A percentile compares a stretch with the other conserved stretches of the same genome.
These are phyloP conservation scores for Columba livia DNA, from an alignment of 2,113 vertebrate species.

Conservation along the genomic window DNA sequence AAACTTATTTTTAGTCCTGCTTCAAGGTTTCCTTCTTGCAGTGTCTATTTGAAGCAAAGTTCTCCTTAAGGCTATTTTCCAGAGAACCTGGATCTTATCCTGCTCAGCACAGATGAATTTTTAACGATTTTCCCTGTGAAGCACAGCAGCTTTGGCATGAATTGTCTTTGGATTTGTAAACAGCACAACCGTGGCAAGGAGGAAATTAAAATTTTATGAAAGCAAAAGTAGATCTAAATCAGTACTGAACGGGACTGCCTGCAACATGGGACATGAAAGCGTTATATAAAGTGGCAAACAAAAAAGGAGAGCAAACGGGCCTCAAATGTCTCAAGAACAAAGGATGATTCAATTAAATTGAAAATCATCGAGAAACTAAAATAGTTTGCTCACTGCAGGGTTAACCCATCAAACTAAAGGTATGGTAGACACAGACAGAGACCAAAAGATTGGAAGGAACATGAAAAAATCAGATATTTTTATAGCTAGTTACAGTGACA, in stretches of 20 bases:
- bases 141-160: neutral
- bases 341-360: neutral
- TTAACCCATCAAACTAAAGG: neutral
- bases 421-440: neutral
- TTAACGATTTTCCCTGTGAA: constrained; percentile 35
- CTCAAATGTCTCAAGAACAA: neutral
- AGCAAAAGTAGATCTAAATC: constrained; percentile 40
- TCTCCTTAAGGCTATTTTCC: constrained; percentile 9
- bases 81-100: neutral
- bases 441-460: neutral
- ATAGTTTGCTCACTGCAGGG: neutral
- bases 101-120: constrained; percentile 27
- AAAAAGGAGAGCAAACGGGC: neutral
- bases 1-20: neutral
- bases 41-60: neutral
- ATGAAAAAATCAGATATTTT: neutral
- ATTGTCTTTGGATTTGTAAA: constrained; percentile 58
- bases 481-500: neutral
- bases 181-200: constrained; percentile 9
- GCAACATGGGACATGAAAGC: neutral
- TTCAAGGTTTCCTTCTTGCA: neutral
- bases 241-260: neutral
- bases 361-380: neutral
- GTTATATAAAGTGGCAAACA: neutral
- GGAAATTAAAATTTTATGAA: constrained; percentile 58